phyloP scores from a whole-genome alignment of 2,113 vertebrate species.

The Syrrhaptes paradoxus region DNA sequence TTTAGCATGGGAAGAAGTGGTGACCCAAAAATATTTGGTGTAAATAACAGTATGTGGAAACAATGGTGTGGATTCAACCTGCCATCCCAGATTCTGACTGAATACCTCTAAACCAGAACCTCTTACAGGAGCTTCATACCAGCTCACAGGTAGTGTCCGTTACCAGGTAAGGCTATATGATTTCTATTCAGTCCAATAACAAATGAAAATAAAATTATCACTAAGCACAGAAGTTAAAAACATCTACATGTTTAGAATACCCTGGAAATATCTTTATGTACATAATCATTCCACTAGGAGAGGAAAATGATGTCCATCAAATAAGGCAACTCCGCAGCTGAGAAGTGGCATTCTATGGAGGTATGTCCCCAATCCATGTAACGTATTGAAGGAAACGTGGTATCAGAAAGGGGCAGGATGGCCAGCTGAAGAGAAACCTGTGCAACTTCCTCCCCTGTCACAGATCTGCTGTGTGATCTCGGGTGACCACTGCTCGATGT shows the following conservation, averaged over 20 bases:
- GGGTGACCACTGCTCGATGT: background rate
- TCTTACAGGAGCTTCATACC: fast-evolving
- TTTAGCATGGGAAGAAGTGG: background rate
- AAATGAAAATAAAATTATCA: background rate
- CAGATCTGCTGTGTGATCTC: background rate
- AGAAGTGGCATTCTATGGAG: fast-evolving
- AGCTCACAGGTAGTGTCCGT: background rate
- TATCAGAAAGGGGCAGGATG: background rate
- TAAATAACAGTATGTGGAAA: background rate
- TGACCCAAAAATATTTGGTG: background rate
- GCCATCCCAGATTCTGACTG: background rate
- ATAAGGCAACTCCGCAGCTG: background rate
- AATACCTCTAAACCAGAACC: background rate
- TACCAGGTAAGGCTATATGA: background rate
- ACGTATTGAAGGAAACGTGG: background rate
- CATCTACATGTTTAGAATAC: background rate
- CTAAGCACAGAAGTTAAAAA: background rate
- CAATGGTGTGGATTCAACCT: background rate
- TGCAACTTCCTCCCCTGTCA: background rate
- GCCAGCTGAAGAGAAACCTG: background rate
- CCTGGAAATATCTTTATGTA: background rate
- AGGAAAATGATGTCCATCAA: background rate
- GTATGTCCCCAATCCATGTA: background rate
- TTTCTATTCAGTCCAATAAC: background rate
- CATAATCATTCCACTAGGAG: background rate